Evolutionary conservation across 2,888 invertebrate genomes (phyloP).

Genomic region (Lacanobia oleracea): DNA sequence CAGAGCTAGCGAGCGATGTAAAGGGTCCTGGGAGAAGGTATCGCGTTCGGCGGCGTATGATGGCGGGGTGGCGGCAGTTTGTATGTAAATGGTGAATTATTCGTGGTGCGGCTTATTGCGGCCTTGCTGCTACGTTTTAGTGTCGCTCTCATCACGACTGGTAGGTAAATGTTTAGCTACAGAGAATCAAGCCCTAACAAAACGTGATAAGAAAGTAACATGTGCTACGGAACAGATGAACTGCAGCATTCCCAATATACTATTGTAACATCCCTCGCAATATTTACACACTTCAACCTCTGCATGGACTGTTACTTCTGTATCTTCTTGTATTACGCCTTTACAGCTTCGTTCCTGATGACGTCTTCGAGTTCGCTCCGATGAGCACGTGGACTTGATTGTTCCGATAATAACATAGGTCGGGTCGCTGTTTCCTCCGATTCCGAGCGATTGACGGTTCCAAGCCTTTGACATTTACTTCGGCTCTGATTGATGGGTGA

Average conservation of each 20-base stretch:
- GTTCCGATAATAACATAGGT: constrained; percentile 53
- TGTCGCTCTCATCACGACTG: constrained; percentile 49
- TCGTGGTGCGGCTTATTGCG: constrained; percentile 65
- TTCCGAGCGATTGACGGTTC: constrained; percentile 25
- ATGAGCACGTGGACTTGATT: constrained; percentile 53
- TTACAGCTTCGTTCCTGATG: constrained; percentile 5
- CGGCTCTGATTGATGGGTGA: constrained; percentile 29
- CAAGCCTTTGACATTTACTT: constrained; percentile 25
- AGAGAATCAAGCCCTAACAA: constrained; percentile 22
- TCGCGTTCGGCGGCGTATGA: constrained; percentile 46
- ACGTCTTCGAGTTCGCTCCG: constrained; percentile 33
- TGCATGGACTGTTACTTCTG: constrained; percentile 12
- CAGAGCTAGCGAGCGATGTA: constrained; percentile 55
- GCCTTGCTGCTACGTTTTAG: constrained; percentile 64
- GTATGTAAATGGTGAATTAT: constrained; percentile 80
- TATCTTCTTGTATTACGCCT: background rate
- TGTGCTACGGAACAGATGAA: background rate
- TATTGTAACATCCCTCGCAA: too few relatives aligned
- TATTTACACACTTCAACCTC: too few relatives aligned
- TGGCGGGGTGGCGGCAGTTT: constrained; percentile 71
- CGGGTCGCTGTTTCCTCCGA: constrained; percentile 33
- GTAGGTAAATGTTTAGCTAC: constrained; percentile 13
- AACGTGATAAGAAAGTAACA: constrained; percentile 18
- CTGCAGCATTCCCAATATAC: constrained; percentile 8
- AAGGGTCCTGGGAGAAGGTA: constrained; percentile 52